Evolutionary conservation across 2,888 invertebrate species (phyloP), one percentile per base, ranked within the genome.

Genomic region (Dione vanillae): DNA sequence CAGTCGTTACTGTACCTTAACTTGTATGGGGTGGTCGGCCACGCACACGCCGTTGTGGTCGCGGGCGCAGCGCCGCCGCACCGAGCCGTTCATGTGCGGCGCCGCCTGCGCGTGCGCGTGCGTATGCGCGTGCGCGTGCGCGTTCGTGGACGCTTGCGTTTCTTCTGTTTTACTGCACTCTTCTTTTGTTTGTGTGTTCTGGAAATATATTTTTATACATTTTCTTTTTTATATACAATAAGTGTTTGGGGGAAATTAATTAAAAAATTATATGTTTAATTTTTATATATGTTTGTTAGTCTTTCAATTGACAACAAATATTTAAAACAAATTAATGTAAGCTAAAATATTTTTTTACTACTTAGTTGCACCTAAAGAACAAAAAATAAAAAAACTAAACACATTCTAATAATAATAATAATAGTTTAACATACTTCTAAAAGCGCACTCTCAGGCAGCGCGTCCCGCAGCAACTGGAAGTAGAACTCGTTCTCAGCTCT

Each of bases 401-500:
- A 27, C 5, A 27, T 5, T 27, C 5, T 5, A 27, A 2, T 27
- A 27, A 27, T 27, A 27, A 27, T 3, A n/a, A 3, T 3, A 27
- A 27, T 27, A 43, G 1, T 2, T 43, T 0, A 27, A 52, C 11
- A 27, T 64, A 90, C 90, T 87, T 86, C 88, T 47, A 64, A 47
- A 5, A 87, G 72, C 69, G 85, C 87, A 70, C 82, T 81, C 77
- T 95, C 94, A 59, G 98, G 98, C 86, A 99, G 91, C 79, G 99
- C 98, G 90, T 98, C 97, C 83, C 97, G 96, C 93, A 99, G 94
- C 80, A 99, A 94, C 91, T 98, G 97, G 94, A 97, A 96, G 90
- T 98, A 98, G 94, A 98, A 98, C 91, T 98, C 97, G 93, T 99
- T 99, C 92, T 98, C 97, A 90, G 97, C 97, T 76, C 98, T 96